Evolutionary conservation across 2,797 vertebrate genomes (phyloP).

Genomic region (Sebastolobus altivelis): DNA sequence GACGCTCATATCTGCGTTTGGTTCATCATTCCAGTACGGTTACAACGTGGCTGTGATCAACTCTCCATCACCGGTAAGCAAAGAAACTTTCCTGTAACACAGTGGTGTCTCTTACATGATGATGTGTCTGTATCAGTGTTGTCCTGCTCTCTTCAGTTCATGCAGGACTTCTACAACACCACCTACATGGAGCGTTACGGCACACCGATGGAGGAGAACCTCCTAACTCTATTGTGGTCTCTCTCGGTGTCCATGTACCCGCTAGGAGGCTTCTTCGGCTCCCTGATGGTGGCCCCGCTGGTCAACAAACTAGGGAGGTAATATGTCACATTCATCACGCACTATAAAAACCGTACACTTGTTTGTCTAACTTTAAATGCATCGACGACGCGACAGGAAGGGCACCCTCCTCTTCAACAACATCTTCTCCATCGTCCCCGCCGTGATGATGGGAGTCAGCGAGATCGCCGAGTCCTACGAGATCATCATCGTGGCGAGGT

Average conservation of each 20-base stretch:
- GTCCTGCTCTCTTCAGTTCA: constrained; percentile 84
- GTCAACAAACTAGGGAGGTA: constrained; percentile 93
- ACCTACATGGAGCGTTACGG: constrained; percentile 82
- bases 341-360: not conserved
- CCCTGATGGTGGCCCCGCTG: constrained; percentile 92
- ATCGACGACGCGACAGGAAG: constrained; percentile 85
- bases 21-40: constrained; percentile 97
- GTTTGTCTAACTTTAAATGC: constrained; percentile 2
- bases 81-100: not conserved
- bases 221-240: constrained; percentile 91
- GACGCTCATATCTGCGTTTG: constrained; percentile 88
- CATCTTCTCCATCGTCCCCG: constrained; percentile 92
- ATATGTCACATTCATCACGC: not conserved
- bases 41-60: constrained; percentile 94
- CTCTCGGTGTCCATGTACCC: constrained; percentile 95
- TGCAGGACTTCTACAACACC: constrained; percentile 91
- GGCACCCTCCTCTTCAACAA: constrained; percentile 96
- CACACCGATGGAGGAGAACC: constrained; percentile 43
- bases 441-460: constrained; percentile 94
- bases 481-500: constrained; percentile 90
- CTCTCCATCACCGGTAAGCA: constrained; percentile 88
- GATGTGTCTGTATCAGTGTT: constrained; percentile 11
- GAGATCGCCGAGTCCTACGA: constrained; percentile 88
- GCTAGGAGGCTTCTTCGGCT: constrained; percentile 93
- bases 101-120: not conserved